Percentiles rank a stretch among this genome's conserved stretches.
These are phyloP conservation scores for Anhinga rufa DNA, from an alignment of 2,113 vertebrate species.

Conservation along the genomic window DNA sequence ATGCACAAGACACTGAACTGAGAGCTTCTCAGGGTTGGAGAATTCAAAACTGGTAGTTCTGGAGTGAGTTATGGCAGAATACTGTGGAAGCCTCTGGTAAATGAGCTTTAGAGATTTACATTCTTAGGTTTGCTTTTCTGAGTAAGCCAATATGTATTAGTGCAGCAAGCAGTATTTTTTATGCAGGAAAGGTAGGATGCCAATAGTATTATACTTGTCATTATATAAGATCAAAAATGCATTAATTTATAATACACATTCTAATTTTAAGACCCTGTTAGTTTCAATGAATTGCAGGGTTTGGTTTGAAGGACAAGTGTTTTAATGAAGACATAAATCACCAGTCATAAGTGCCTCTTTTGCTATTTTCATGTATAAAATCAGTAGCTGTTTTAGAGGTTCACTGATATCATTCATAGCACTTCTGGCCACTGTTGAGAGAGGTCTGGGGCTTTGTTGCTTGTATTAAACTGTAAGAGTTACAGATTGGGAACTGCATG, in stretches of 20 bases:
- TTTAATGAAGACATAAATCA: constrained; percentile 54
- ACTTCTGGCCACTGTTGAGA: not conserved
- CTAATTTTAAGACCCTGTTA: constrained; percentile 29
- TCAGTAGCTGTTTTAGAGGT: not conserved
- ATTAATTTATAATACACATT: constrained; percentile 21
- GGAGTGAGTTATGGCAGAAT: not conserved
- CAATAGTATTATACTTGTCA: not conserved
- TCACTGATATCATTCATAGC: not conserved
- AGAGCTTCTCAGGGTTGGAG: not conserved
- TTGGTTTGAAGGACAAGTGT: constrained; percentile 15
- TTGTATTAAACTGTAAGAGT: not conserved
- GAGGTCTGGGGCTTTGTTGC: not conserved
- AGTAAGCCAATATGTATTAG: not conserved
- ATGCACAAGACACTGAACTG: not conserved
- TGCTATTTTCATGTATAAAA: not conserved
- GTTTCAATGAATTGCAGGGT: constrained; percentile 32
- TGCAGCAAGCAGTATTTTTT: not conserved
- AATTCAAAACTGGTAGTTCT: not conserved
- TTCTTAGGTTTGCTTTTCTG: not conserved
- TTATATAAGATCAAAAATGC: not conserved
- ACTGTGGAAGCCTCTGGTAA: not conserved
- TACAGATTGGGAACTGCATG: not conserved
- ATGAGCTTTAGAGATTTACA: not conserved
- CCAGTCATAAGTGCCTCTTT: not conserved
- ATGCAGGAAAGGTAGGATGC: not conserved